Evolutionary conservation across 2,797 vertebrate genomes (phyloP).

Genomic region (Gymnopithys bicolor): DNA sequence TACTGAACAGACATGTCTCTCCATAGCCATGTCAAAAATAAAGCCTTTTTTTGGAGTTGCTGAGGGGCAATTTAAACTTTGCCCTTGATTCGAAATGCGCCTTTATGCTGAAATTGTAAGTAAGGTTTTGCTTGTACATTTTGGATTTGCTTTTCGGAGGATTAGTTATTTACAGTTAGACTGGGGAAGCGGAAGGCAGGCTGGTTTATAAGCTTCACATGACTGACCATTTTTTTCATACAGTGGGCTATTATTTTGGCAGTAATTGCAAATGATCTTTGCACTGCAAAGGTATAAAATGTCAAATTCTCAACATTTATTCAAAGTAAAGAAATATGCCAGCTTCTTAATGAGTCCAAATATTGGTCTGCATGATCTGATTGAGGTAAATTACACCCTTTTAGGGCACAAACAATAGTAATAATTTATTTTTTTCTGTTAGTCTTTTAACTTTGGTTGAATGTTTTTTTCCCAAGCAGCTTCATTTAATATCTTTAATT

Average conservation of each 20-base stretch:
- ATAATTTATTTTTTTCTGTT: neutral
- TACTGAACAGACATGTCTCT: neutral
- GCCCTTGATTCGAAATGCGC: neutral
- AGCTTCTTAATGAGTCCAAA: conserved; percentile 21
- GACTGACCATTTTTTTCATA: neutral
- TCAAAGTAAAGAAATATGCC: conserved; percentile 23
- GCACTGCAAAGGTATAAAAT: neutral
- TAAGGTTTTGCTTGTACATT: neutral
- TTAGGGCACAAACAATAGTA: conserved; percentile 21
- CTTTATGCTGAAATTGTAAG: neutral
- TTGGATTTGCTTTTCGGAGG: neutral
- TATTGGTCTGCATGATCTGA: conserved; percentile 15
- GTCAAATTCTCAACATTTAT: neutral
- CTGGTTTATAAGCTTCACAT: neutral
- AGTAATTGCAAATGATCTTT: conserved; percentile 2
- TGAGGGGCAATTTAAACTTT: neutral
- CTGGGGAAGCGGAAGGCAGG: neutral
- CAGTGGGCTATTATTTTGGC: neutral
- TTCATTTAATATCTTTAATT: conserved; percentile 61
- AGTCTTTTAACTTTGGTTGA: conserved; percentile 27
- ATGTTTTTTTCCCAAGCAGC: conserved; percentile 24
- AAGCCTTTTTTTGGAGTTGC: neutral
- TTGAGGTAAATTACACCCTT: conserved; percentile 35
- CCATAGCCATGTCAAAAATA: neutral
- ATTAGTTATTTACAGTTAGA: neutral